phyloP scores from a whole-genome alignment of 2,888 invertebrate species.

The Dicyrtoma fusca region DNA sequence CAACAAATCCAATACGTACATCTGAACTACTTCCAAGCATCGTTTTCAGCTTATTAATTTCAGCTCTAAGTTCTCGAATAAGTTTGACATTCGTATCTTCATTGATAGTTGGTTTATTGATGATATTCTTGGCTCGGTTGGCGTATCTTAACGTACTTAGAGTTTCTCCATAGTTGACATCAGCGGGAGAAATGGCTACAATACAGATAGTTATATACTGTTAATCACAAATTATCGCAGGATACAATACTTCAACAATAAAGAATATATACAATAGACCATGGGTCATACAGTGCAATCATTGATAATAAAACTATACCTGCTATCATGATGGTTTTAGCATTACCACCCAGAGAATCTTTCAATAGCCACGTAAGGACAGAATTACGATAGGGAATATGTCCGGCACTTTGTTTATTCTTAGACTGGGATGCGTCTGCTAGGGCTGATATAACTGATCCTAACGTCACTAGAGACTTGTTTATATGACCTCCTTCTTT shows the following conservation, averaged over 20 bases:
- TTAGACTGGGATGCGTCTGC: slow-evolving; percentile 61
- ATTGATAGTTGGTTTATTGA: slow-evolving; percentile 87
- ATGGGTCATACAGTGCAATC: no score
- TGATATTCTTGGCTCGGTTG: slow-evolving; percentile 86
- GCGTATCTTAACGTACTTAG: slow-evolving; percentile 84
- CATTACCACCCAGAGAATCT: slow-evolving; percentile 86
- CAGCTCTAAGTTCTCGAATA: slow-evolving; percentile 80
- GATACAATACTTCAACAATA: not conserved
- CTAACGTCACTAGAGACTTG: slow-evolving; percentile 84
- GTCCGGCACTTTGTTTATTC: slow-evolving; percentile 22
- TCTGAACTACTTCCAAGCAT: slow-evolving; percentile 69
- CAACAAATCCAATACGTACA: slow-evolving; percentile 34
- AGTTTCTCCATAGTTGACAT: slow-evolving; percentile 86
- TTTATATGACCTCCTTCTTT: slow-evolving; percentile 88
- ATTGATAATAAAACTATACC: slow-evolving; percentile 60
- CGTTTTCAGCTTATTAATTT: slow-evolving; percentile 78
- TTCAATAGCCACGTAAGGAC: slow-evolving; percentile 86
- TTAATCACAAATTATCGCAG: not conserved
- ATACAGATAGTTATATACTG: not conserved
- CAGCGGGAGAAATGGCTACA: slow-evolving; percentile 71
- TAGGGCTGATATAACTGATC: slow-evolving; percentile 83
- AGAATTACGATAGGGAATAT: slow-evolving; percentile 84
- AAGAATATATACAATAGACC: not conserved
- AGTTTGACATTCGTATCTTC: slow-evolving; percentile 87
- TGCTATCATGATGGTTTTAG: slow-evolving; percentile 90